These are phyloP conservation scores for Drosophila seclusa DNA, from an alignment of 2,888 invertebrate species.

Conservation along the genomic window DNA sequence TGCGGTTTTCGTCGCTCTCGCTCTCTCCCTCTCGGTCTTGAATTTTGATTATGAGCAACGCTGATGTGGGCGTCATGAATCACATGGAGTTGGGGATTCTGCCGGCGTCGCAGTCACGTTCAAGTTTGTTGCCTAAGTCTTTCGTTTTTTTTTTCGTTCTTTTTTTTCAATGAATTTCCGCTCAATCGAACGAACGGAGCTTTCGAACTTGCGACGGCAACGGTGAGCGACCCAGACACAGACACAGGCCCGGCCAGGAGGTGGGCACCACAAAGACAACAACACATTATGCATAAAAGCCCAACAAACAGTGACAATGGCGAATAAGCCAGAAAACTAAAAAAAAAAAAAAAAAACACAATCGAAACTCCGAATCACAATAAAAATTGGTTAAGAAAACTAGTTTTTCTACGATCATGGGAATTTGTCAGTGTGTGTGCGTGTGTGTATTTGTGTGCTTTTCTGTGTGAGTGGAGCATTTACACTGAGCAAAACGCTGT, in stretches of 20 bases:
- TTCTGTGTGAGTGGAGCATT: slow-evolving; percentile 30
- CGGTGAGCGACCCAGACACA: slow-evolving; percentile 26
- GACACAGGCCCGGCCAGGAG: slow-evolving; percentile 41
- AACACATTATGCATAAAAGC: slow-evolving; percentile 66
- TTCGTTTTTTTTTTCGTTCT: slow-evolving; percentile 54
- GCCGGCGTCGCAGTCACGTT: slow-evolving; percentile 47
- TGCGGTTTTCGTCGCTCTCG: slow-evolving; percentile 23
- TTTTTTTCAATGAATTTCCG: slow-evolving; percentile 73
- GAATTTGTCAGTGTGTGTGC: slow-evolving; percentile 31
- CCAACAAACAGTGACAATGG: slow-evolving; percentile 36
- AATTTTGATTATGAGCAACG: slow-evolving; percentile 53
- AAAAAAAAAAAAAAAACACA: slow-evolving; percentile 36
- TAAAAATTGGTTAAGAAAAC: slow-evolving; percentile 75
- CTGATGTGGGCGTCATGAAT: slow-evolving; percentile 72
- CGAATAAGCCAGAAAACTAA: slow-evolving; percentile 41
- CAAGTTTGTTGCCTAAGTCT: slow-evolving; percentile 78
- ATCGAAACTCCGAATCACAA: slow-evolving; percentile 69
- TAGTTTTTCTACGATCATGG: slow-evolving; percentile 65
- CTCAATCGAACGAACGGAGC: slow-evolving; percentile 44
- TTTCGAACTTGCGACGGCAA: slow-evolving; percentile 39
- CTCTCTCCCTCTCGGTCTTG: slow-evolving; percentile 17
- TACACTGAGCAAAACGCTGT: slow-evolving; percentile 66
- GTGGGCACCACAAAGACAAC: slow-evolving; percentile 39
- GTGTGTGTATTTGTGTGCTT: slow-evolving; percentile 15
- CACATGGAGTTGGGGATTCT: slow-evolving; percentile 50